Evolutionary conservation across 2,888 invertebrate species (phyloP), one percentile per base, ranked within the genome.

Genomic region (Halocaridina rubra): DNA sequence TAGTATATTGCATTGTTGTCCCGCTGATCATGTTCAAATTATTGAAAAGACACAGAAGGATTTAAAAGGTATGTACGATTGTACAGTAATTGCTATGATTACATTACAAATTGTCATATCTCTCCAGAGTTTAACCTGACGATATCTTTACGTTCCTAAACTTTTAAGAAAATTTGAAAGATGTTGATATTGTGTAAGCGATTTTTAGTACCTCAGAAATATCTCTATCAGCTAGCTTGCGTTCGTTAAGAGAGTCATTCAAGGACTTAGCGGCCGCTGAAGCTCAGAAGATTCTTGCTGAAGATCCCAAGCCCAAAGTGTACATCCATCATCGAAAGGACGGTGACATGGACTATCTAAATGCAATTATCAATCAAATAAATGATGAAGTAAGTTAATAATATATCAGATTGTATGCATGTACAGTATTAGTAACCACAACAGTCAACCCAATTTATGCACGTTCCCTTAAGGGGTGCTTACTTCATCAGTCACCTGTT

Each of bases 271-370:
- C 89, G 86, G 82, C 61, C 85, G 76, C 85, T 81, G 80, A 64
- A 84, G 69, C 81, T 59, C 69, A 88, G 81, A 80, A 77, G 30
- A 81, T 86, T 13, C 33, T 77, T 4, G 19, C 59, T 22, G 69
- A 84, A 39, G 67, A 89, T 1, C 88, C 88, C 2, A 80, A 64
- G 67, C 89, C 88, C 8, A 10, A 72, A 29, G 84, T 88, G 27
- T 88, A 81, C 84, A 75, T 84, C 71, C 86, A 88, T 89, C 89
- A 78, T 89, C 92, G 94, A 88, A 95, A 94, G 89, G 96, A 96
- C 90, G 96, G 94, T 0, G 96, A 96, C 88, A 92, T 93, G 5
- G 96, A 96, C 89, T 96, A 95, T 89, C 94, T 95, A 90, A 93
- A 93, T 88, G 92, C 92, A 27, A 92, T 96, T 84, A 92, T 95